Conservation (phyloP, 2,113 vertebrate genomes). For the Melanotaenia duboulayi region DNA sequence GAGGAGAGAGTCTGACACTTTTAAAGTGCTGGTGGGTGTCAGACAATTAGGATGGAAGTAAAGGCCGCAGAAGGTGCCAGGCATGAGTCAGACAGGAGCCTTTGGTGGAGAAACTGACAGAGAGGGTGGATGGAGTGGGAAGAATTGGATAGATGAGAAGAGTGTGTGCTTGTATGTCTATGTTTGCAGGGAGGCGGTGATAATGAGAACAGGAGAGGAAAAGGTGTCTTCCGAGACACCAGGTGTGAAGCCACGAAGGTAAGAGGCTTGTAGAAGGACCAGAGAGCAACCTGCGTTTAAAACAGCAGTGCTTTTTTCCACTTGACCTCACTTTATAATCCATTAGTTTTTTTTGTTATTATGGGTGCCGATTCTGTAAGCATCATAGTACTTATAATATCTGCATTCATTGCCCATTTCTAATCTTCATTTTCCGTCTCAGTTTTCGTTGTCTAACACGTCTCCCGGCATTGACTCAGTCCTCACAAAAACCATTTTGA, state of each 20-base stretch:
- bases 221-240: neutral
- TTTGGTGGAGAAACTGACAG: constrained; percentile 54
- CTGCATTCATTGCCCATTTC: no score
- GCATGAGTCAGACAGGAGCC: constrained; percentile 60
- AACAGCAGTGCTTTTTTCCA: neutral
- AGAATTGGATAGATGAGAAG: constrained; percentile 48
- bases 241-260: constrained; percentile 26
- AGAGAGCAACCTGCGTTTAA: constrained; percentile 11
- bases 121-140: constrained; percentile 45
- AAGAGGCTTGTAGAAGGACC: constrained; percentile 3
- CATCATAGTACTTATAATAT: no score
- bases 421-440: no score
- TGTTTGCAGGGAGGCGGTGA: constrained; percentile 6
- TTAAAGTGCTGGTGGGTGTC: constrained; percentile 66
- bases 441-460: no score
- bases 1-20: constrained; percentile 50
- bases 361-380: no score
- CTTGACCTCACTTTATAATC: constrained; percentile 21
- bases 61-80: constrained; percentile 50
- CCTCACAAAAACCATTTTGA: no score
- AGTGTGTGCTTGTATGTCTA: constrained; percentile 1
- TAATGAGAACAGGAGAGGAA: constrained; percentile 48
- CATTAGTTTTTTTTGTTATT: neutral
- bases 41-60: constrained; percentile 68
- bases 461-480: no score